A percentile compares a stretch with the other conserved stretches of the same genome.
Evolutionary conservation across 2,113 vertebrate genomes (phyloP).

Genomic region (Thalassoma bifasciatum): DNA sequence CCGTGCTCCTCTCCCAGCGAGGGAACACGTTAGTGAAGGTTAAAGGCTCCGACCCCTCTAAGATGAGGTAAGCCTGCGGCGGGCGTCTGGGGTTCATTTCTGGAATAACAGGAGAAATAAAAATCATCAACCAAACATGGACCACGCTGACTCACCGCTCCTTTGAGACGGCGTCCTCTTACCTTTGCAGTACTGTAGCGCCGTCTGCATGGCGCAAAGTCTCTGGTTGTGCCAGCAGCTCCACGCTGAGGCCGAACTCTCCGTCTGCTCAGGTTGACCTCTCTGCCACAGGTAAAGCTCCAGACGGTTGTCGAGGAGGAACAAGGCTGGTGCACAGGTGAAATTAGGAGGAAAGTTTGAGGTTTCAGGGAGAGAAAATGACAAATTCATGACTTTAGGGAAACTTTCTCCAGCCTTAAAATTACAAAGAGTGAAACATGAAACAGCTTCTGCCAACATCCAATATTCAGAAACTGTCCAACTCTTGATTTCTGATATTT

Average conservation of each 20-base stretch:
- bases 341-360: not conserved
- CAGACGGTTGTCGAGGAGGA: slow-evolving; percentile 84
- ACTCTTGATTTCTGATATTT: too few species aligned
- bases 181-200: slow-evolving; percentile 85
- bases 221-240: slow-evolving; percentile 76
- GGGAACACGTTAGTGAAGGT: slow-evolving; percentile 88
- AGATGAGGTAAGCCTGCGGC: slow-evolving; percentile 81
- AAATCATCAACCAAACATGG: not conserved
- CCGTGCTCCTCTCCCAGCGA: slow-evolving; percentile 76
- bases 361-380: too few species aligned
- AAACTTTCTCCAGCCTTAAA: too few species aligned
- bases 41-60: slow-evolving; percentile 80
- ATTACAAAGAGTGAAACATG: too few species aligned
- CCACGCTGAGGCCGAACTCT: slow-evolving; percentile 54
- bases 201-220: slow-evolving; percentile 83
- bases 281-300: slow-evolving; percentile 87
- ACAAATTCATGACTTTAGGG: too few species aligned
- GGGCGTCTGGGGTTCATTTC: slow-evolving; percentile 83
- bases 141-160: not conserved
- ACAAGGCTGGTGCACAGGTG: slow-evolving; percentile 73
- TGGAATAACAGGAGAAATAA: slow-evolving; percentile 41
- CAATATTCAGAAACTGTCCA: too few species aligned
- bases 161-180: not conserved
- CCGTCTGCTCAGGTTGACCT: slow-evolving; percentile 49
- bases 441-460: too few species aligned